phyloP scores from a whole-genome alignment of 2,888 invertebrate genomes.

The Sminthurinus aureus region DNA sequence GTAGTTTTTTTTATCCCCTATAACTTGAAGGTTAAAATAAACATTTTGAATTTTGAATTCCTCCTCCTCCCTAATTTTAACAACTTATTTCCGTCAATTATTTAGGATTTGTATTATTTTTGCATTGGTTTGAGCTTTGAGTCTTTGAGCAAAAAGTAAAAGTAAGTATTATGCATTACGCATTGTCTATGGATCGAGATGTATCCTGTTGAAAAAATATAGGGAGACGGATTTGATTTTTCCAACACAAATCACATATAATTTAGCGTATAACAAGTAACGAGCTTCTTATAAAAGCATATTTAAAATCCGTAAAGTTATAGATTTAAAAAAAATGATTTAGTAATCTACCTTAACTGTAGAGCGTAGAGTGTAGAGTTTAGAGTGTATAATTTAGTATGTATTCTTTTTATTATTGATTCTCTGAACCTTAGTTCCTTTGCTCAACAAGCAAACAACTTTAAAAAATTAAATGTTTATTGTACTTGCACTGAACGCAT shows the following conservation, averaged over 20 bases:
- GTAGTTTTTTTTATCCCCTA: not conserved
- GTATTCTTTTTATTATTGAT: not conserved
- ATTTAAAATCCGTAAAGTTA: no score
- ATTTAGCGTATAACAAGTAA: no score
- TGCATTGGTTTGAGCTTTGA: not conserved
- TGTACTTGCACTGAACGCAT: no score
- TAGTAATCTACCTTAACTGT: no score
- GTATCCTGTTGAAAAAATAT: not conserved
- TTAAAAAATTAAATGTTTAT: no score
- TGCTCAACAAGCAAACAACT: not conserved
- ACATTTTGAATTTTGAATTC: not conserved
- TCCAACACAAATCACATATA: not conserved
- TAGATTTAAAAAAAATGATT: not conserved
- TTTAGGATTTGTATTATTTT: not conserved
- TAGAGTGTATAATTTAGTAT: not conserved
- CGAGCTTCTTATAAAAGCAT: no score
- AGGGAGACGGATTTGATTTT: not conserved
- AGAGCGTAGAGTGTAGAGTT: not conserved
- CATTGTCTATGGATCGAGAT: no score
- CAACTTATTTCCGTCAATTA: constrained; percentile 27
- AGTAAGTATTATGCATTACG: no score
- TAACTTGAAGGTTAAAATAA: not conserved
- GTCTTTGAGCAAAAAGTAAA: not conserved
- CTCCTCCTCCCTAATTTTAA: constrained; percentile 25
- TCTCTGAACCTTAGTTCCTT: constrained; percentile 16